Conservation (phyloP, 1,140 invertebrate species). For the Zaprionus nigranus region DNA sequence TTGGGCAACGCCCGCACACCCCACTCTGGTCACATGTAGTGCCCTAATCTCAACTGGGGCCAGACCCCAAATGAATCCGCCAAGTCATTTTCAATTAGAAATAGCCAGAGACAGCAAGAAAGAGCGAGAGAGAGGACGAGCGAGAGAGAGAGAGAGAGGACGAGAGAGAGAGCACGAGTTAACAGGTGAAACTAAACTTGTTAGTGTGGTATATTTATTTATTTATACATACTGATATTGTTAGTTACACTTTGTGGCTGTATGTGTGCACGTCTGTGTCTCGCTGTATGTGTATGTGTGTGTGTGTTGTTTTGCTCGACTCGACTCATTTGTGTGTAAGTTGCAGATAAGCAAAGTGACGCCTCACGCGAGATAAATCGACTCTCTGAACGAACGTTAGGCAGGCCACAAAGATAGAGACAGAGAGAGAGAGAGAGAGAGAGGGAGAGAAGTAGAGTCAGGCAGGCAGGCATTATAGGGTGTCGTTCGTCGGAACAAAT, state of each 20-base stretch:
- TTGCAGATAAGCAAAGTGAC: conserved; percentile 75
- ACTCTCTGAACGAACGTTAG: conserved; percentile 13
- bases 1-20: conserved; percentile 1
- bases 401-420: background rate
- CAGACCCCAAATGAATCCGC: conserved; percentile 25
- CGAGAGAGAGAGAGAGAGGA: background rate
- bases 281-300: background rate
- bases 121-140: background rate
- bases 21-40: conserved; percentile 35
- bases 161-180: conserved; percentile 5
- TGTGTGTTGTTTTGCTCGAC: conserved; percentile 4
- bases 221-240: conserved; percentile 16
- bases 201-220: conserved; percentile 14
- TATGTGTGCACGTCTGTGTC: background rate
- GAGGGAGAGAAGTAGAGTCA: background rate
- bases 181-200: conserved; percentile 45
- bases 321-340: conserved; percentile 41
- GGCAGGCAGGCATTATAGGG: background rate
- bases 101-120: background rate
- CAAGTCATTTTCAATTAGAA: conserved; percentile 24
- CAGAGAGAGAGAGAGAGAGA: background rate
- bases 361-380: conserved; percentile 73
- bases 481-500: conserved; percentile 13
- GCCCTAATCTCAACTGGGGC: conserved; percentile 21
- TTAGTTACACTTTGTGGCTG: conserved; percentile 27